A percentile compares a stretch with the other conserved stretches of the same genome.
Evolutionary conservation across 92 coral and sea anemone genomes (phyloP).

Genomic region (Meandrina meandrites): DNA sequence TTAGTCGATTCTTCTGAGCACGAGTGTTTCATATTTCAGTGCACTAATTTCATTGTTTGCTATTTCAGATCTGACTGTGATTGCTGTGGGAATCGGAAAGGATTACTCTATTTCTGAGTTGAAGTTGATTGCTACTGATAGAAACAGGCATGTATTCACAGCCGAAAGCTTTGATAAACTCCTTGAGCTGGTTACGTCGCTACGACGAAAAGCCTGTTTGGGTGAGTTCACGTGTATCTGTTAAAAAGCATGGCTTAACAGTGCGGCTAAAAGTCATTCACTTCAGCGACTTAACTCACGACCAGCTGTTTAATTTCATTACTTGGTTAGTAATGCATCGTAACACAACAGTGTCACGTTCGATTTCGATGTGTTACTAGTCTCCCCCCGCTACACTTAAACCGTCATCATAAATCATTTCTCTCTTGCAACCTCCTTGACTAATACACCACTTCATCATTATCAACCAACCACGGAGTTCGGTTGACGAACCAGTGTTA

Average conservation of each 20-base stretch:
- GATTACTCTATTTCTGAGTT: slow-evolving; percentile 49
- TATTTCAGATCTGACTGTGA: slow-evolving; percentile 64
- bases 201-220: slow-evolving; percentile 63
- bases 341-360: neutral
- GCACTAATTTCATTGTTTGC: neutral
- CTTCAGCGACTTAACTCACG: neutral
- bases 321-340: neutral
- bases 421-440: too few species aligned
- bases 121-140: slow-evolving; percentile 66
- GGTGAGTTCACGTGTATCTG: slow-evolving; percentile 47
- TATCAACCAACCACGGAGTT: too few species aligned
- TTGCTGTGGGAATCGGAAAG: slow-evolving; percentile 63
- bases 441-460: too few species aligned
- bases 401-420: too few species aligned
- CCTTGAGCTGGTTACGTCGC: slow-evolving; percentile 53
- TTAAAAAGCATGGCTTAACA: neutral
- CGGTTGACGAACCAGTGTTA: too few species aligned
- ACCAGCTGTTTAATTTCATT: neutral
- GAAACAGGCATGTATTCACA: slow-evolving; percentile 67
- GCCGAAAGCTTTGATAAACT: slow-evolving; percentile 63
- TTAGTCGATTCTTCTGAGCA: neutral
- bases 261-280: neutral
- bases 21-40: neutral
- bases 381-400: too few species aligned
- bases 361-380: neutral